Percentiles rank a stretch among this genome's conserved stretches.
Conservation (phyloP, 2,888 invertebrate genomes). For the Megastigmus dorsalis region DNA sequence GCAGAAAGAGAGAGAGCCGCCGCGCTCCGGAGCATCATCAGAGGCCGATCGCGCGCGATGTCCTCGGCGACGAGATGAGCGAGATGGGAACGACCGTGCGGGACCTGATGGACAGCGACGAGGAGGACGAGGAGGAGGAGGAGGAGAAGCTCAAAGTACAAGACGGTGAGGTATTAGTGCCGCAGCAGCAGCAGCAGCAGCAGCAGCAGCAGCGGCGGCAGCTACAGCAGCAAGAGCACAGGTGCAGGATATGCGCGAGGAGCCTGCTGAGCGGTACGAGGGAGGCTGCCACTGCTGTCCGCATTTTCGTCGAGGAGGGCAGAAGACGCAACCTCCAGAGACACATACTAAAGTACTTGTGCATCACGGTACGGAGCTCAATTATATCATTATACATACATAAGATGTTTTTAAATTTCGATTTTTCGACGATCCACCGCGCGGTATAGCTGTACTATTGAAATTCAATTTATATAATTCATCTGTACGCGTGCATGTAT, state of each 20-base stretch:
- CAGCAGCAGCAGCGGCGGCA: background rate
- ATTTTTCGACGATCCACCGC: too few relatives aligned
- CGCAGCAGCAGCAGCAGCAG: background rate
- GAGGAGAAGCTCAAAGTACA: too few relatives aligned
- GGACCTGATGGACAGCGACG: conserved; percentile 47
- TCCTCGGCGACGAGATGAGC: background rate
- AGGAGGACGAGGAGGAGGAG: conserved; percentile 55
- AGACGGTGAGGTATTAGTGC: conserved; percentile 51
- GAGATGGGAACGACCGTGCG: conserved; percentile 60
- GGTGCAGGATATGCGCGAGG: conserved; percentile 81
- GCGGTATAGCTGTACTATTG: too few relatives aligned
- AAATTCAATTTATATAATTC: too few relatives aligned
- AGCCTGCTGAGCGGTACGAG: conserved; percentile 78
- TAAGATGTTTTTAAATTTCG: too few relatives aligned
- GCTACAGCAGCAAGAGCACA: conserved; percentile 61
- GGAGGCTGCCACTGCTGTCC: conserved; percentile 75
- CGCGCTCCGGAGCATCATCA: too few relatives aligned
- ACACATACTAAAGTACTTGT: conserved; percentile 82
- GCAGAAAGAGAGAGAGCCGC: too few relatives aligned
- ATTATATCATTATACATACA: too few relatives aligned
- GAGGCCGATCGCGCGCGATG: too few relatives aligned
- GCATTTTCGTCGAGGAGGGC: conserved; percentile 77
- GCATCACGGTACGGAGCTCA: conserved; percentile 79
- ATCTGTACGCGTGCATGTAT: too few relatives aligned
- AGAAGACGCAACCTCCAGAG: conserved; percentile 80